phyloP scores from a whole-genome alignment of 1,140 invertebrate species.

The Eurosta solidaginis region DNA sequence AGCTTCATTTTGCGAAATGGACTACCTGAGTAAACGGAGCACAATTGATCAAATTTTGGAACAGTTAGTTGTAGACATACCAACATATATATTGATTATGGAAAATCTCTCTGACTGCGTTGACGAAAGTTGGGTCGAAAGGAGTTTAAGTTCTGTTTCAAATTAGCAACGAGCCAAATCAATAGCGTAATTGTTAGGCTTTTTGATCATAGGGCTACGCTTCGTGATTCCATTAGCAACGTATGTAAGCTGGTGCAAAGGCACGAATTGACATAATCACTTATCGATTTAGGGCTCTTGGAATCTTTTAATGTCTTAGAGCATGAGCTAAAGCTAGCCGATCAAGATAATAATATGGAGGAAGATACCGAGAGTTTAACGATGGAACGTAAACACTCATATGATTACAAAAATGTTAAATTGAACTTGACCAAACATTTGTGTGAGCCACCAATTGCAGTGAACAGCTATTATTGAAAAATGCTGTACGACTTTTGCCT shows the following conservation, averaged over 20 bases:
- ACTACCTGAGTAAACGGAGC: too few relatives aligned
- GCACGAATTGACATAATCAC: constrained; percentile 66
- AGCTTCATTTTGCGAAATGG: too few relatives aligned
- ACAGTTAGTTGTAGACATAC: constrained; percentile 65
- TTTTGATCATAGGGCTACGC: too few relatives aligned
- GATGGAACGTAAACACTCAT: too few relatives aligned
- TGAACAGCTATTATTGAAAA: constrained; percentile 65
- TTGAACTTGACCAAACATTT: constrained; percentile 67
- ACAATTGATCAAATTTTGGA: constrained; percentile 67
- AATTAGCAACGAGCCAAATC: too few relatives aligned
- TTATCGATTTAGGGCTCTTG: too few relatives aligned
- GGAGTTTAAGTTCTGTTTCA: constrained; percentile 74
- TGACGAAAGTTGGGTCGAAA: constrained; percentile 69
- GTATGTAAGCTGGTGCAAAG: constrained; percentile 65
- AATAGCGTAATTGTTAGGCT: too few relatives aligned
- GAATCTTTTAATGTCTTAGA: too few relatives aligned
- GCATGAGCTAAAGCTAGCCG: constrained; percentile 39
- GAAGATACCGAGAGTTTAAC: constrained; percentile 32
- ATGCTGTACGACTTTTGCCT: constrained; percentile 63
- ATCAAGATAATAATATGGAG: constrained; percentile 44
- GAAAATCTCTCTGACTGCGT: constrained; percentile 67
- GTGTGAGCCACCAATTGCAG: constrained; percentile 65
- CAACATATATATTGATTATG: constrained; percentile 64
- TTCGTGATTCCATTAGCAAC: too few relatives aligned
- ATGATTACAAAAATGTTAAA: too few relatives aligned